These are phyloP conservation scores for Siphamia tubifer DNA, from an alignment of 2,113 vertebrate species.

Conservation along the genomic window DNA sequence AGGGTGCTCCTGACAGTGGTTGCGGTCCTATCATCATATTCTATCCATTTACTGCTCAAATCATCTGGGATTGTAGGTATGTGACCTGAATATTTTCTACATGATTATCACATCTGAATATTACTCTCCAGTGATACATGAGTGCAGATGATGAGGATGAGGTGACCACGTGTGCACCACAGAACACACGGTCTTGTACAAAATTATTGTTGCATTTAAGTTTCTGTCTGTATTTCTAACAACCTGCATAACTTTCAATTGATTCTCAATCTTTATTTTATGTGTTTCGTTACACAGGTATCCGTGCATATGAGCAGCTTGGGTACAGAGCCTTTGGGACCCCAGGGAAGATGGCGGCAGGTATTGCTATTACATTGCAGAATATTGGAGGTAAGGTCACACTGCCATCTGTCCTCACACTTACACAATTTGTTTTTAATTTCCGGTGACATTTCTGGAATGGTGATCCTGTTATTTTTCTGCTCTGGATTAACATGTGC, in stretches of 20 bases:
- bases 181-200: neutral
- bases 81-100: neutral
- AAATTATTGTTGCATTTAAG: neutral
- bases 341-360: conserved; percentile 90
- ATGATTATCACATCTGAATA: neutral
- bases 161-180: neutral
- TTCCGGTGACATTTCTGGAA: neutral
- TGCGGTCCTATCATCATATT: conserved; percentile 92
- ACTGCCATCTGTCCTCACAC: neutral
- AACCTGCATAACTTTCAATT: no score
- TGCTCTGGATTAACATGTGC: neutral
- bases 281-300: conserved; percentile 73
- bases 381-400: conserved; percentile 89
- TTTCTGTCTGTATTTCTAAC: no score
- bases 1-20: conserved; percentile 91
- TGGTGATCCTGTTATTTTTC: conserved; percentile 1
- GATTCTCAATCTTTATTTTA: no score
- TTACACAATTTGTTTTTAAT: neutral
- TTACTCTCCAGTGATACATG: neutral
- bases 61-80: conserved; percentile 95
- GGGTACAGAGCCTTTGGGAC: conserved; percentile 92
- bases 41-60: conserved; percentile 96
- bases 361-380: conserved; percentile 90
- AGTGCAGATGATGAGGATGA: neutral
- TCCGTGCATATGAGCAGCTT: conserved; percentile 93